Evolutionary conservation across 2,797 vertebrate species (phyloP), one percentile per base, ranked within the genome.

Genomic region (Valencia hispanica): DNA sequence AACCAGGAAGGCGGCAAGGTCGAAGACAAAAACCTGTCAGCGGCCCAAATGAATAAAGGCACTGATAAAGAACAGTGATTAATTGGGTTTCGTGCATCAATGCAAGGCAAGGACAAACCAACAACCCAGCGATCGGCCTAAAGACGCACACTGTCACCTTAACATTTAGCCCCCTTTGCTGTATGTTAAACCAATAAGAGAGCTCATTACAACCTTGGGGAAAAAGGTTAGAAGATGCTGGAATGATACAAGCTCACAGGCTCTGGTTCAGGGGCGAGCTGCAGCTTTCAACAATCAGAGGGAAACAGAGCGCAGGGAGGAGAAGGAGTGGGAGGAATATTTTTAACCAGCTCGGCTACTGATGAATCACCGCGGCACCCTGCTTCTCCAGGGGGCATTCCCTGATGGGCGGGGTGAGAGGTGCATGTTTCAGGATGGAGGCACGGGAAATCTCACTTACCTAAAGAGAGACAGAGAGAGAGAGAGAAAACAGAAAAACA

Each of bases 381-480:
- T 53, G 78, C 71, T 86, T 90, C 91, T 93, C 88, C 86, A 65
- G 86, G 88, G 89, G 87, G 68, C 73, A 84, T 79, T 86, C 75
- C 77, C 70, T 86, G 87, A 86, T 43, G 61, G 89, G 75, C 48
- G 75, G 83, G 89, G 86, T 79, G 75, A 90, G 77, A 83, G 86
- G 86, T 84, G 86, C 76, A 74, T 82, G 84, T 87, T 88, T 91
- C 84, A 61, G 85, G 84, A 87, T 80, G 85, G 84, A 84, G 70
- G 84, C 84, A 80, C 83, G 86, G 85, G 87, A 90, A 83, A 83
- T 79, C 73, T 79, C 88, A 95, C 95, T 95, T 94, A 96, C 95
- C 95, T 95, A 92, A 61, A 82, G 18, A 89, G 68, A 61, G 17
- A 61, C 4, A 51, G 17, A 89, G 66, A 91, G 68, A 81, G 18